These are phyloP conservation scores for Aphyosemion australe DNA, from an alignment of 2,113 vertebrate genomes.

Conservation along the genomic window DNA sequence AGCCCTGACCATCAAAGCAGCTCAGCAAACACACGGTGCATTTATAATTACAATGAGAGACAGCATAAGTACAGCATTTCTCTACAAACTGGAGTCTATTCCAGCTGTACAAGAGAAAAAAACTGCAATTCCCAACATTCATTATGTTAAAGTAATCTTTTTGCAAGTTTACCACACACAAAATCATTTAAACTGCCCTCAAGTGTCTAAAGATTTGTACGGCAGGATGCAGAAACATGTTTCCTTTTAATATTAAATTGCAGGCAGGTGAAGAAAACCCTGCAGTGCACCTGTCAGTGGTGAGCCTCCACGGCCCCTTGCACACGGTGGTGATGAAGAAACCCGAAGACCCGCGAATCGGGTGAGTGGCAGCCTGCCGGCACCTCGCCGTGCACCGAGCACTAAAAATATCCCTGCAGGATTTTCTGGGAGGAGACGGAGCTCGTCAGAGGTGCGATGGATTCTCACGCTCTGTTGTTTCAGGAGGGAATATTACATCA, in stretches of 20 bases:
- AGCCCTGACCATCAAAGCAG: background rate
- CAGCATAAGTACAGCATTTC: background rate
- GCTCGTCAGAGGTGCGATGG: background rate
- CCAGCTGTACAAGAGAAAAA: too few species aligned
- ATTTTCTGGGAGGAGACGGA: background rate
- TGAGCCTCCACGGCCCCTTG: conserved; percentile 91
- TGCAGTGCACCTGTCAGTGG: conserved; percentile 89
- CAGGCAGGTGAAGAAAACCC: conserved; percentile 95
- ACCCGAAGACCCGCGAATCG: conserved; percentile 91
- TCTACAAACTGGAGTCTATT: background rate
- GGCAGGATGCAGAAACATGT: too few species aligned
- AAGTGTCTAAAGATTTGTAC: too few species aligned
- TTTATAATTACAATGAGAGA: background rate
- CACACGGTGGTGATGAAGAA: conserved; percentile 94
- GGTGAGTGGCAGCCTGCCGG: conserved; percentile 74
- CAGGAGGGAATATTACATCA: conserved; percentile 93
- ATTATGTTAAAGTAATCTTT: background rate
- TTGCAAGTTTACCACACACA: too few species aligned
- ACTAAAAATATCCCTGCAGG: background rate
- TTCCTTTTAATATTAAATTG: conserved; percentile 11
- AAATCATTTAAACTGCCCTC: too few species aligned
- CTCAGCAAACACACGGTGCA: background rate
- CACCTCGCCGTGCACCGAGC: background rate
- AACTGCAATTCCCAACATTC: background rate
- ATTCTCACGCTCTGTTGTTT: conserved; percentile 15